Base-by-base conservation (phyloP, 2,888 invertebrate species). In the Nemapogon koenigi region DNA sequence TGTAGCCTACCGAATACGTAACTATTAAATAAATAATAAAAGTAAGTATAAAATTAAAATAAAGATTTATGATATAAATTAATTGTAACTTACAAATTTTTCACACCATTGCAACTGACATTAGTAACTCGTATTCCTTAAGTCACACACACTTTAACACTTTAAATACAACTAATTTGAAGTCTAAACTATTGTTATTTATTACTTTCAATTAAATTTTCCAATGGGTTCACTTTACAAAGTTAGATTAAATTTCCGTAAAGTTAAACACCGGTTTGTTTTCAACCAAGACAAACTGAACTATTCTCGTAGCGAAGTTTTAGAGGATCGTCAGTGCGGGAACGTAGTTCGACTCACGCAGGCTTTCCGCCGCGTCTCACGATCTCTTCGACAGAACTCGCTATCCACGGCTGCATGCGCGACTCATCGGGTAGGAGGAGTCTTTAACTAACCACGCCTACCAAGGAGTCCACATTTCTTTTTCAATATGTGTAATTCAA, bases 401-500 rank as follows among this genome's bases (percentile, higher is more conserved):
- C 57, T 51, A 55, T 57, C 67, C 59, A 59, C 57, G 14, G 16
- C 59, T 66, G 60, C 71, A 70, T 75, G 75, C 78, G 76, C 78
- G 69, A 53, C 48, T 61, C 62, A 55, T 60, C 55, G 53, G 49
- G 72, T 62, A 71, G 76, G 76, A 69, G 76, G 75, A 71, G 75
- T 64, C 66, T 67, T 66, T 45, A 35, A 53, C 50, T 66, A 71
- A 68, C 75, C 76, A 73, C 76, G 76, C 76, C 78, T 71, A 73
- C 76, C 62, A 72, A 78, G 78, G 58, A 72, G 73, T 75, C 68
- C 76, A 78, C 76, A 75, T 76, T 78, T 76, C 76, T 76, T 76
- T 78, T 78, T 78, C 78, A 76, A 78, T 78, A 78, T 75, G 75
- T 78, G 78, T 78, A 76, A 76, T 78, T 78, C 78, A 76, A 76